These are phyloP conservation scores for Camarhynchus parvulus DNA, from an alignment of 2,113 vertebrate genomes.

Conservation along the genomic window DNA sequence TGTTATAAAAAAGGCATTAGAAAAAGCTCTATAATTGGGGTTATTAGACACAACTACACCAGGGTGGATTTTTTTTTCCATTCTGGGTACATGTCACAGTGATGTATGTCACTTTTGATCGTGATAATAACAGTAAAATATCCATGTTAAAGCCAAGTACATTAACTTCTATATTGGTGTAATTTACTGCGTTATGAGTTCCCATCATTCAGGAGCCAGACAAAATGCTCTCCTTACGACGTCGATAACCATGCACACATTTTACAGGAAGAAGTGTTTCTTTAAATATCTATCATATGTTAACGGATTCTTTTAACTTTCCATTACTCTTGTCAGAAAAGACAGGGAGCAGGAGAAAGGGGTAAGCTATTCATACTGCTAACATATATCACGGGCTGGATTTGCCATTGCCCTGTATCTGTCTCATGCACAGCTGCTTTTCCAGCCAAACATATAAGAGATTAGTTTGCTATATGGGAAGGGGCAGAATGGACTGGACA, in stretches of 20 bases:
- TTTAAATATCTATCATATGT: constrained; percentile 51
- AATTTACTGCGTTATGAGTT: constrained; percentile 30
- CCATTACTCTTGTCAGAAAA: constrained; percentile 22
- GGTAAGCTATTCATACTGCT: neutral
- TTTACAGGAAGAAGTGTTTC: constrained; percentile 50
- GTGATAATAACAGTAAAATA: constrained; percentile 58
- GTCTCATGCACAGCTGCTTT: neutral
- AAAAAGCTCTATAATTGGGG: constrained; percentile 42
- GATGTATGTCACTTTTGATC: constrained; percentile 51
- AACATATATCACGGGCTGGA: neutral
- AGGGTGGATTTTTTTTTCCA: neutral
- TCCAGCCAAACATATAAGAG: neutral
- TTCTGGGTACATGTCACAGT: constrained; percentile 11
- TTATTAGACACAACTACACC: constrained; percentile 44
- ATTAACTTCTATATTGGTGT: constrained; percentile 57
- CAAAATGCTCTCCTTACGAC: neutral
- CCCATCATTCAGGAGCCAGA: constrained; percentile 42
- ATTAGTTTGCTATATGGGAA: neutral
- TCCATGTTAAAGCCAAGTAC: constrained; percentile 22
- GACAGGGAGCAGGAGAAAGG: neutral
- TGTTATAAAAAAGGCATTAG: constrained; percentile 58
- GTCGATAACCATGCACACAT: neutral
- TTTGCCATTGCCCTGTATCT: neutral
- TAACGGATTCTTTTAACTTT: constrained; percentile 49
- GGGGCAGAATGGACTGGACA: neutral